Evolutionary conservation across 1,140 invertebrate genomes (phyloP).

Genomic region (Camponotus floridanus): DNA sequence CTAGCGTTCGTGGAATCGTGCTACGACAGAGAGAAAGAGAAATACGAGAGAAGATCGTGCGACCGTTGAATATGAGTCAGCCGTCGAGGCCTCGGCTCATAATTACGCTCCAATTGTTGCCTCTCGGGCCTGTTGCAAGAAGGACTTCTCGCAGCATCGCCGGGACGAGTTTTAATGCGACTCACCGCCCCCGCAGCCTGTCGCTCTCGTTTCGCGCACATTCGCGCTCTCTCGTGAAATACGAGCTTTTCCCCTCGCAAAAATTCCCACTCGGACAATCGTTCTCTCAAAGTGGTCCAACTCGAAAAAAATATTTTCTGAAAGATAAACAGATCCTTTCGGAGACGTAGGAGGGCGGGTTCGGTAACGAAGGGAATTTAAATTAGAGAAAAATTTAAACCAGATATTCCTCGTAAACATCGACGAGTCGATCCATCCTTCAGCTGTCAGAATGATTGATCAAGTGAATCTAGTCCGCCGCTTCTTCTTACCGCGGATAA

Average conservation of each 20-base stretch:
- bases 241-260: slow-evolving; percentile 14
- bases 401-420: slow-evolving; percentile 65
- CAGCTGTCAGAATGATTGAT: slow-evolving; percentile 76
- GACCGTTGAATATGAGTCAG: slow-evolving; percentile 70
- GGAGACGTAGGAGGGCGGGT: not conserved
- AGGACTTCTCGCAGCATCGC: slow-evolving; percentile 34
- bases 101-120: slow-evolving; percentile 79
- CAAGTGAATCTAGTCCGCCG: slow-evolving; percentile 74
- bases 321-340: no score
- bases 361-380: slow-evolving; percentile 67
- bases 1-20: slow-evolving; percentile 37
- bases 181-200: slow-evolving; percentile 70
- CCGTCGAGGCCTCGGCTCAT: slow-evolving; percentile 67
- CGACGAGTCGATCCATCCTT: slow-evolving; percentile 72
- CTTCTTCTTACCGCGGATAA: slow-evolving; percentile 72
- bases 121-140: slow-evolving; percentile 46
- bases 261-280: slow-evolving; percentile 18
- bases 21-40: slow-evolving; percentile 42
- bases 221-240: not conserved
- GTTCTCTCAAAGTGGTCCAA: slow-evolving; percentile 29
- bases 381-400: slow-evolving; percentile 62
- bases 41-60: slow-evolving; percentile 20
- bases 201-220: slow-evolving; percentile 59
- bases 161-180: slow-evolving; percentile 66
- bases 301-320: slow-evolving; percentile 52